Evolutionary conservation across 2,888 invertebrate genomes (phyloP).

Genomic region (Macaria notata): DNA sequence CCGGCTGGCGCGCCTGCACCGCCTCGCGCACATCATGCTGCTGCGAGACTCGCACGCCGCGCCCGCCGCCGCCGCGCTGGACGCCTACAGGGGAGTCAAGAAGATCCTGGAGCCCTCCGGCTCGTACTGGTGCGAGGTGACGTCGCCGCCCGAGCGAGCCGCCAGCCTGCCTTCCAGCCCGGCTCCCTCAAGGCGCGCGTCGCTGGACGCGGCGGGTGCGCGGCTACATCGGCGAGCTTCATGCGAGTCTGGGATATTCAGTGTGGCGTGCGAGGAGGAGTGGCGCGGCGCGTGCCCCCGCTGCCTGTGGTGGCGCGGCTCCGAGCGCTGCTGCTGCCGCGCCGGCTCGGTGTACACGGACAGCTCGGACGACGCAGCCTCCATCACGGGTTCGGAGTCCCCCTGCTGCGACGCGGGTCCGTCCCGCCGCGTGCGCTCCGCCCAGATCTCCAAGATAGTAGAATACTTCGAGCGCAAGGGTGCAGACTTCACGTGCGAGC

Average conservation of each 20-base stretch:
- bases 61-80: conserved; percentile 78
- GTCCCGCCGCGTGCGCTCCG: conserved; percentile 82
- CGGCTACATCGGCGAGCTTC: conserved; percentile 85
- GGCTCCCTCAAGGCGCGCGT: conserved; percentile 52
- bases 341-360: conserved; percentile 90
- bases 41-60: conserved; percentile 91
- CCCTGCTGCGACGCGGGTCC: conserved; percentile 86
- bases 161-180: conserved; percentile 69
- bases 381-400: conserved; percentile 89
- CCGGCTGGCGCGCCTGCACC: conserved; percentile 79
- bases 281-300: conserved; percentile 75
- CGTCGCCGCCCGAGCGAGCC: conserved; percentile 84
- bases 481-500: conserved; percentile 65
- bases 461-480: conserved; percentile 94
- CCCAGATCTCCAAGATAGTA: conserved; percentile 91
- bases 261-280: conserved; percentile 91
- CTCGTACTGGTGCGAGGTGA: conserved; percentile 89
- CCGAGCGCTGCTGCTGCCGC: conserved; percentile 61
- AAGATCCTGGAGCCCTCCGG: conserved; percentile 88
- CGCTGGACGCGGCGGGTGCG: conserved; percentile 39
- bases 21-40: conserved; percentile 93
- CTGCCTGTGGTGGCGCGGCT: conserved; percentile 68
- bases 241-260: conserved; percentile 95
- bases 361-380: conserved; percentile 93
- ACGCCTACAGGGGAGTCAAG: conserved; percentile 90